Conservation (phyloP, 1,140 invertebrate species). For the Mamestra configurata region DNA sequence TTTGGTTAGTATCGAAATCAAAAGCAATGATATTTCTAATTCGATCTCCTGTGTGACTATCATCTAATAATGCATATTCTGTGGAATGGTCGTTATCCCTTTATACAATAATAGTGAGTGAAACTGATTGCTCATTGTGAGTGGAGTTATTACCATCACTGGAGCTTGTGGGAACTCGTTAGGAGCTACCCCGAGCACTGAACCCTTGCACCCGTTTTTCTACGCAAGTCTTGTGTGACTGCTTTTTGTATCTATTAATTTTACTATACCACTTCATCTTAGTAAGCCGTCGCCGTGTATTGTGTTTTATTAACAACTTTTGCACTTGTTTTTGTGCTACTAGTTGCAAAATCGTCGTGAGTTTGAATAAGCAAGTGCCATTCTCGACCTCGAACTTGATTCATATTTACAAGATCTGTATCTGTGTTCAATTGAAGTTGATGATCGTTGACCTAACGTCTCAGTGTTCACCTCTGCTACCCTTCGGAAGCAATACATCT, state of each 20-base stretch:
- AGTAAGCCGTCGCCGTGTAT: background rate
- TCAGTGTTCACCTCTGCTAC: conserved; percentile 51
- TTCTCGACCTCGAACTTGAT: conserved; percentile 1
- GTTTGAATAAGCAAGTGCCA: conserved; percentile 1
- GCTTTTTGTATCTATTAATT: conserved; percentile 74
- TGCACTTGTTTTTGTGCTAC: background rate
- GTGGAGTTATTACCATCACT: conserved; percentile 63
- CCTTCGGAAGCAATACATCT: conserved; percentile 56
- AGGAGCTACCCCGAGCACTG: conserved; percentile 63
- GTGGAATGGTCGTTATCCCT: conserved; percentile 34
- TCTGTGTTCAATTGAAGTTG: conserved; percentile 52
- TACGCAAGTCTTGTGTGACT: conserved; percentile 65
- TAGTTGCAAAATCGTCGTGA: conserved; percentile 56
- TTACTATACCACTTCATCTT: conserved; percentile 66
- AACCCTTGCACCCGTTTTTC: conserved; percentile 68
- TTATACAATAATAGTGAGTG: conserved; percentile 51
- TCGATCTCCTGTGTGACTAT: background rate
- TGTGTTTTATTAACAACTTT: conserved; percentile 7
- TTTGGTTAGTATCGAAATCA: background rate
- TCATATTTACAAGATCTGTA: conserved; percentile 43
- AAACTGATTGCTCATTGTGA: conserved; percentile 63
- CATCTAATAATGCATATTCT: conserved; percentile 13
- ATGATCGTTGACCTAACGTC: conserved; percentile 57
- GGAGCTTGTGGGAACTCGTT: conserved; percentile 68
- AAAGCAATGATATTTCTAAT: background rate